Evolutionary conservation across 2,888 invertebrate genomes (phyloP).

Genomic region (Noctua comes): DNA sequence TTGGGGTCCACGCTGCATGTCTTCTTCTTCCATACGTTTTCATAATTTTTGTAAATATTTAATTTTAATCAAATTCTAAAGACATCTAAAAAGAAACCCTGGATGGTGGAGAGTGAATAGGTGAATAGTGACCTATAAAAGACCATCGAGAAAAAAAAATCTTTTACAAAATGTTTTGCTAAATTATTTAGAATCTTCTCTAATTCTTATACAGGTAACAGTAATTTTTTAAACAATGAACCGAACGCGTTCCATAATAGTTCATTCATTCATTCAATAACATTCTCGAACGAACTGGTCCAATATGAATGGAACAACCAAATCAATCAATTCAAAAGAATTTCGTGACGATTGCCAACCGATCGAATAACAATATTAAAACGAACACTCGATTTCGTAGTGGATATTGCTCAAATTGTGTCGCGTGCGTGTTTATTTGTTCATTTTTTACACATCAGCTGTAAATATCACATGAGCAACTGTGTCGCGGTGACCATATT

Average conservation of each 20-base stretch:
- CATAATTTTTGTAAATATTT: not conserved
- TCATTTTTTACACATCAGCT: constrained; percentile 68
- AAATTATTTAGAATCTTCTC: not conserved
- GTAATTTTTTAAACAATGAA: constrained; percentile 4
- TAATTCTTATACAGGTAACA: not conserved
- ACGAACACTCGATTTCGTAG: constrained; percentile 68
- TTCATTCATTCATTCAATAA: constrained; percentile 49
- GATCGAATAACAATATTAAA: constrained; percentile 73
- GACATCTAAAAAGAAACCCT: not conserved
- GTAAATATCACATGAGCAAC: constrained; percentile 72
- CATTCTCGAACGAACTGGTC: constrained; percentile 42
- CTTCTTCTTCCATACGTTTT: not conserved
- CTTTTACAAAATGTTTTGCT: not conserved
- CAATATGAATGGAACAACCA: constrained; percentile 61
- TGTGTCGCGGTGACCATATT: constrained; percentile 77
- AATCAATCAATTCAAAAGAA: constrained; percentile 79
- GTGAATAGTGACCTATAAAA: not conserved
- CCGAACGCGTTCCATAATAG: constrained; percentile 32
- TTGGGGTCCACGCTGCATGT: too few relatives aligned
- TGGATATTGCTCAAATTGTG: constrained; percentile 71
- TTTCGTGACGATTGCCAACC: constrained; percentile 79
- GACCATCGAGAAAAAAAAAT: not conserved
- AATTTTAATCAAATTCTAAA: not conserved
- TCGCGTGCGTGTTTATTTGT: constrained; percentile 69
- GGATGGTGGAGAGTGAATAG: not conserved